These are phyloP conservation scores for Fulmarus glacialis DNA, from an alignment of 2,113 vertebrate genomes.

Conservation along the genomic window DNA sequence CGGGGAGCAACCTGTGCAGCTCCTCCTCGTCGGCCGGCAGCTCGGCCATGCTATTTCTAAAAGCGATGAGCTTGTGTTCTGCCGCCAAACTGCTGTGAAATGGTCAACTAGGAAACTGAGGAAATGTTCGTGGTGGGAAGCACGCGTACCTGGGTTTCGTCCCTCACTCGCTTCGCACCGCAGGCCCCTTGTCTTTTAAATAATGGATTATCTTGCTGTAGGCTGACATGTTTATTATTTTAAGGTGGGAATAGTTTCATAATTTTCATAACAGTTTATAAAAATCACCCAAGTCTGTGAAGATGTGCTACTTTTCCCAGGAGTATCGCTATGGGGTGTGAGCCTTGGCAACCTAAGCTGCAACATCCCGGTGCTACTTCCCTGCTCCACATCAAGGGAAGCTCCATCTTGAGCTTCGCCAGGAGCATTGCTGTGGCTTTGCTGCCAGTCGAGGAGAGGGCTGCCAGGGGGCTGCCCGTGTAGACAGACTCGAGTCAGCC, in stretches of 20 bases:
- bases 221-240: not conserved
- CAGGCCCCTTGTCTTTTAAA: not conserved
- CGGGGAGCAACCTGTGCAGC: not conserved
- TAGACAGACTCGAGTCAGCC: not conserved
- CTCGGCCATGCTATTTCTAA: rapidly evolving
- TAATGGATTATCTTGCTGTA: not conserved
- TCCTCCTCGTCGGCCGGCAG: not conserved
- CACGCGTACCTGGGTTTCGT: rapidly evolving
- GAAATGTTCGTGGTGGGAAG: not conserved
- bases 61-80: not conserved
- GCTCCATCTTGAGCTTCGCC: not conserved
- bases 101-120: not conserved
- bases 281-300: not conserved
- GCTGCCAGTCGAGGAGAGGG: not conserved
- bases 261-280: not conserved
- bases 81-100: not conserved
- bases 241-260: not conserved
- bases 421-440: not conserved
- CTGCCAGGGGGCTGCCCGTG: not conserved
- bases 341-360: not conserved
- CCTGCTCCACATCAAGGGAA: not conserved
- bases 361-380: not conserved
- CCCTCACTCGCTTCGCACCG: not conserved
- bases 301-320: not conserved
- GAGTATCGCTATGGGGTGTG: not conserved